A percentile compares a stretch with the other conserved stretches of the same genome.
These are phyloP conservation scores for Formicarius rufipectus DNA, from an alignment of 2,113 vertebrate genomes.

Conservation along the genomic window DNA sequence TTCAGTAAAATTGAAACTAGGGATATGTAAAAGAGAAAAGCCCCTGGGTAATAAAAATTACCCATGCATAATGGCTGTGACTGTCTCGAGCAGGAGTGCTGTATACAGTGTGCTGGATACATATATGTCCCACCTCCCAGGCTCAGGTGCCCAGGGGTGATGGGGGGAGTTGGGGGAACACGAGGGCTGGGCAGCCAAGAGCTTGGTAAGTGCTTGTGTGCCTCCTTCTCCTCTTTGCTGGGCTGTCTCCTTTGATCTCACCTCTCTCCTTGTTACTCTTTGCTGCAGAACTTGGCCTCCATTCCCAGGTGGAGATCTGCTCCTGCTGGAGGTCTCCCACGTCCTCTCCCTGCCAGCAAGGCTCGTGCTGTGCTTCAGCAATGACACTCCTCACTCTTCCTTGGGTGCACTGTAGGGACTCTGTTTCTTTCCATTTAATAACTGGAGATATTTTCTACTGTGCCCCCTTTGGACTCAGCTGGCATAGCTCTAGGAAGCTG, in stretches of 20 bases:
- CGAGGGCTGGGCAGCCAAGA: neutral
- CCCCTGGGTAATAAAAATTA: slow-evolving; percentile 56
- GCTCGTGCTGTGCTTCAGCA: neutral
- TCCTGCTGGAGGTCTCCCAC: neutral
- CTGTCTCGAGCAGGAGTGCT: neutral
- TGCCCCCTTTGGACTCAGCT: neutral
- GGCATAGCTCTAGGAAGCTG: neutral
- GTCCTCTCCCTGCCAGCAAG: neutral
- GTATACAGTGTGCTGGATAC: neutral
- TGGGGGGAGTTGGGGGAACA: neutral
- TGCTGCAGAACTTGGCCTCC: neutral
- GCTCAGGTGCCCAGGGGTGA: neutral
- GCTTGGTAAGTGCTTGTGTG: neutral
- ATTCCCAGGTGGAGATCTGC: slow-evolving; percentile 3
- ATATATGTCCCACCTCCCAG: neutral
- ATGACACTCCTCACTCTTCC: neutral
- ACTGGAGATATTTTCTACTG: neutral
- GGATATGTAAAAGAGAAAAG: slow-evolving; percentile 63
- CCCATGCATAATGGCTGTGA: slow-evolving; percentile 6
- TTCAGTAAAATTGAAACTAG: slow-evolving; percentile 47
- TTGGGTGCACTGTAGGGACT: neutral
- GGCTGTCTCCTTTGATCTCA: slow-evolving; percentile 33
- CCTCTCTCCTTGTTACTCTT: neutral
- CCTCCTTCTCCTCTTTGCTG: neutral
- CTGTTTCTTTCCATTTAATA: neutral